Percentiles rank a stretch among this genome's conserved stretches.
Evolutionary conservation across 2,113 vertebrate species (phyloP).

Genomic region (Oriolus oriolus): DNA sequence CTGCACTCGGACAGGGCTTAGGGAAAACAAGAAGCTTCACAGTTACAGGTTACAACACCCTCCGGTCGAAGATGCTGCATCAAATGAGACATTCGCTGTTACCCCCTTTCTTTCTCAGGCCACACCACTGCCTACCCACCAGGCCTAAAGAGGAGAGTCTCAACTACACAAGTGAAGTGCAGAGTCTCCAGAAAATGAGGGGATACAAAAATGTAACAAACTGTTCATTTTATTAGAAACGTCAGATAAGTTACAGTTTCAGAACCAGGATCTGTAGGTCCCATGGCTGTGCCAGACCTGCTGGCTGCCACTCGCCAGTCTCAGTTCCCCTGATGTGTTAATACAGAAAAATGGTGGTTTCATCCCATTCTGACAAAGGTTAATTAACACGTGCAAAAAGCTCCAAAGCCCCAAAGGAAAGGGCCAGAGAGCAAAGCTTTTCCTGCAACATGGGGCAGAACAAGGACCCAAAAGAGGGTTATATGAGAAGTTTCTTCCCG

Average conservation of each 20-base stretch:
- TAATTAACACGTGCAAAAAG: background rate
- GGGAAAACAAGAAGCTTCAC: background rate
- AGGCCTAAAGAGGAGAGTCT: background rate
- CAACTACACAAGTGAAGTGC: background rate
- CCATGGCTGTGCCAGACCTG: background rate
- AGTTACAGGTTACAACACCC: background rate
- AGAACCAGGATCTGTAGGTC: background rate
- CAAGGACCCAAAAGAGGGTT: background rate
- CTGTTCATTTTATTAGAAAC: slow-evolving; percentile 38
- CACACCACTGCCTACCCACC: background rate
- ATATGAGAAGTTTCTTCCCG: background rate
- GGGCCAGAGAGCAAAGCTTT: background rate
- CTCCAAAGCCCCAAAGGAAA: background rate
- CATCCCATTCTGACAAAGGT: background rate
- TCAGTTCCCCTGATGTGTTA: background rate
- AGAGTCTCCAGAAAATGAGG: background rate
- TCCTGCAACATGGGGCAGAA: background rate
- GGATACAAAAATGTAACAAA: slow-evolving; percentile 7
- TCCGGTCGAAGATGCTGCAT: background rate
- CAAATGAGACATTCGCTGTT: fast-evolving
- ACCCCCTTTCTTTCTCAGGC: background rate
- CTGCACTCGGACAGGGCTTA: fast-evolving
- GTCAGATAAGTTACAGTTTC: slow-evolving; percentile 2
- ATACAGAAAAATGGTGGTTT: background rate
- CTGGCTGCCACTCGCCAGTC: background rate